These are phyloP conservation scores for Latrodectus hesperus DNA, from an alignment of 2,888 invertebrate genomes.

Conservation along the genomic window DNA sequence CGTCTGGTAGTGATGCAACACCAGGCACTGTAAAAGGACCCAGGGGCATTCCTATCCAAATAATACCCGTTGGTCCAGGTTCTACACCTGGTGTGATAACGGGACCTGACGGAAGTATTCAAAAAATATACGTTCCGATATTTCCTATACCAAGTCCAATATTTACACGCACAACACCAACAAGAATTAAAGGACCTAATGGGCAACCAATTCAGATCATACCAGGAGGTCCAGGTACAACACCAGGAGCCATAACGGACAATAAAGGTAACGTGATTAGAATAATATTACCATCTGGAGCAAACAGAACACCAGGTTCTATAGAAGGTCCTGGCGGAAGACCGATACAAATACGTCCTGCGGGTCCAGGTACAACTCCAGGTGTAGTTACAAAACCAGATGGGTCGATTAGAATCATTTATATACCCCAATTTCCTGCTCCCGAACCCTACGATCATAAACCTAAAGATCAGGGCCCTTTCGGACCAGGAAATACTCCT, in stretches of 20 bases:
- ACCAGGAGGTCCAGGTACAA: neutral
- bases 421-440: neutral
- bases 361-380: conserved; percentile 8
- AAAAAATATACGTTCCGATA: neutral
- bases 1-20: neutral
- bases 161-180: neutral
- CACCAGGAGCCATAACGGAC: neutral
- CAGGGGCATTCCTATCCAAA: neutral
- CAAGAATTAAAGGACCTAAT: neutral
- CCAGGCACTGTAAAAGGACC: neutral
- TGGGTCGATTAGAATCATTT: neutral
- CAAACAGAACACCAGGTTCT: neutral
- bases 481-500: neutral
- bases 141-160: neutral
- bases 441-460: no score
- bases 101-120: neutral
- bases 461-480: no score
- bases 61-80: neutral
- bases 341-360: conserved; percentile 4
- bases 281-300: neutral
- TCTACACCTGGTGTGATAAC: neutral
- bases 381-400: neutral
- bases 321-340: neutral
- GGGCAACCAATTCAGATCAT: neutral
- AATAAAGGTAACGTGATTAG: neutral